Base-by-base conservation (phyloP, 2,113 vertebrate species). In the Gobiocypris rarus region DNA sequence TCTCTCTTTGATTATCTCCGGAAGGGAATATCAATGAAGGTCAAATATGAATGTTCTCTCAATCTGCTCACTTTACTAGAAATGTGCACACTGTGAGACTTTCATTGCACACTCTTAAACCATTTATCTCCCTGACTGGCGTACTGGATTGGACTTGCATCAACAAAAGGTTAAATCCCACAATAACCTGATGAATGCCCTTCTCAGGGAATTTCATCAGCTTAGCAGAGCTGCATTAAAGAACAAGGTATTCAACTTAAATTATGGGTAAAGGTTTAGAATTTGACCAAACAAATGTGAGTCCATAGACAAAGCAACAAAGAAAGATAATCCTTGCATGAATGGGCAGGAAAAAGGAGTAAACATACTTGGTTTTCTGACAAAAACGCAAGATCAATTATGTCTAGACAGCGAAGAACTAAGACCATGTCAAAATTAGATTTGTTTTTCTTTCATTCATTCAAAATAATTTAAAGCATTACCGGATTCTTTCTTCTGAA, bases 21-120 rank as follows among this genome's bases (percentile, higher is more conserved):
- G 71, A 76, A 71, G 61, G 50, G 61, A 83, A 82, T 85, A 82
- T 3, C 5, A 67, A 67, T 84, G 84, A 91, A 91, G 89, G 89
- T 89, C 88, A 86, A 80, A 75, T 61, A 67, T 75, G 45, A 80
- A 78, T 87, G 50, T 69, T 26, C 15, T 28, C 69, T 17, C 74
- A 26, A 52, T 67, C 41, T 38, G 7, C 61, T 54, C 59, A 70
- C 78, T 81, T 17, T 78, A 61, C 24, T 63, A 59, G 48, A 83
- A 89, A 85, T 43, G 75, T 78, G 75, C 52, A 71, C 80, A 56
- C 75, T 31, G 61, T 74, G 70, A 52, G 61, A 80, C 43, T 75
- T 73, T 65, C 56, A 50, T 17, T 0, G n/a, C 50, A 26, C 65
- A 74, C 28, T 61, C n/a, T 48, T 14, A 70, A 73, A 74, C 43